Conservation (phyloP, 2,888 invertebrate genomes). For the Electrophaes corylata region DNA sequence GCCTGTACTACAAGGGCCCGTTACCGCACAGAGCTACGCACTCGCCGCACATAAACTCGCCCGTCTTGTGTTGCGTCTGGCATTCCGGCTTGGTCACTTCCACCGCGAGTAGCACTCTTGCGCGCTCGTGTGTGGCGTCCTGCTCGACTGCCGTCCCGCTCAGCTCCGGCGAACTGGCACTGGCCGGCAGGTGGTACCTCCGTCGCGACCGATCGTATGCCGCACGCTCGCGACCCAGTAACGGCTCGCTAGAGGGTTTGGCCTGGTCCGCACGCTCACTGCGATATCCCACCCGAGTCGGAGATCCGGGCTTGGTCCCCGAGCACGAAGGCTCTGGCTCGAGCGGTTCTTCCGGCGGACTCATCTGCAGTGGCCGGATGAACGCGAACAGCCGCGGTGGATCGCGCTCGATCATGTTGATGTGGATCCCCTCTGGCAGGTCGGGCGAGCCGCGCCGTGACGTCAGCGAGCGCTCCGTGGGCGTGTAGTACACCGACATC, state of each 20-base stretch:
- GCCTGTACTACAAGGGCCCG: slow-evolving; percentile 77
- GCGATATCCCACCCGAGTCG: slow-evolving; percentile 26
- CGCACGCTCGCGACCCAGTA: slow-evolving; percentile 62
- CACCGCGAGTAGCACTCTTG: slow-evolving; percentile 74
- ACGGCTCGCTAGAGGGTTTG: slow-evolving; percentile 75
- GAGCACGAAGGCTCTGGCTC: slow-evolving; percentile 49
- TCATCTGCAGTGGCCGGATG: slow-evolving; percentile 60
- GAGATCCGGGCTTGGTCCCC: slow-evolving; percentile 48
- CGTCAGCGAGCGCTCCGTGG: slow-evolving; percentile 87
- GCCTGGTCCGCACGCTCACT: slow-evolving; percentile 45
- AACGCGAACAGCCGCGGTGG: slow-evolving; percentile 69
- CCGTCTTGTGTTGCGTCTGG: slow-evolving; percentile 50
- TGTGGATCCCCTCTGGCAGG: slow-evolving; percentile 86
- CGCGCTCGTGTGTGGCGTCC: slow-evolving; percentile 46
- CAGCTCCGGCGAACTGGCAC: slow-evolving; percentile 78
- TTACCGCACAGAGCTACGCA: slow-evolving; percentile 57
- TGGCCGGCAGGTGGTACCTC: slow-evolving; percentile 54
- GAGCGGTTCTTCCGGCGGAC: slow-evolving; percentile 41
- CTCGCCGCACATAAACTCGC: slow-evolving; percentile 57
- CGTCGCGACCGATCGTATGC: slow-evolving; percentile 40
- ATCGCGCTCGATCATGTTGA: slow-evolving; percentile 86
- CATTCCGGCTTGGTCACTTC: slow-evolving; percentile 60
- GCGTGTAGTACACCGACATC: slow-evolving; percentile 92
- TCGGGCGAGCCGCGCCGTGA: slow-evolving; percentile 67
- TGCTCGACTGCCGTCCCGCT: slow-evolving; percentile 37